Evolutionary conservation across 1,140 invertebrate genomes (phyloP).

Genomic region (Diprion similis): DNA sequence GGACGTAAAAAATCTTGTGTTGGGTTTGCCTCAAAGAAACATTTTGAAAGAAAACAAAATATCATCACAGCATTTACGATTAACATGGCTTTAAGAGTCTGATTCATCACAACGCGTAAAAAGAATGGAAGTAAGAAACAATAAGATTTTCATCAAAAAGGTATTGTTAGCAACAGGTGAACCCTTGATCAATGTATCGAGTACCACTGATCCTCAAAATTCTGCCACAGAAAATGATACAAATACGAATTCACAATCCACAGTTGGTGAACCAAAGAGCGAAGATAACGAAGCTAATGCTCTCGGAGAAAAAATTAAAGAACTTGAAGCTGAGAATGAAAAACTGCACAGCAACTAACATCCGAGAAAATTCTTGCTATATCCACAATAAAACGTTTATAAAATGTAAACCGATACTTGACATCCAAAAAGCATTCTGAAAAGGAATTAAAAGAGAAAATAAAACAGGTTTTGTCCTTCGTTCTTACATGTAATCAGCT

Average conservation of each 20-base stretch:
- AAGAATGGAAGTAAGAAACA: neutral
- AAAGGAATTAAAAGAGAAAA: neutral
- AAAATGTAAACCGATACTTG: neutral
- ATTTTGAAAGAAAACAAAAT: neutral
- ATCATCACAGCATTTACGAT: neutral
- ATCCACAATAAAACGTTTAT: neutral
- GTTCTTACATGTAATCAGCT: neutral
- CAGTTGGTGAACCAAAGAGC: neutral
- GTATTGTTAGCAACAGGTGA: neutral
- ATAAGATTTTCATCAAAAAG: neutral
- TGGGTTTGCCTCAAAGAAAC: conserved; percentile 12
- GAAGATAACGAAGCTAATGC: neutral
- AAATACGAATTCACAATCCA: neutral
- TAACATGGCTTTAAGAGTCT: neutral
- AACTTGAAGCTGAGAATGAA: neutral
- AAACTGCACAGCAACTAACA: neutral
- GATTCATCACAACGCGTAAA: neutral
- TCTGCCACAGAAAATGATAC: conserved; percentile 7
- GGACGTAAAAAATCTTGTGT: conserved; percentile 14
- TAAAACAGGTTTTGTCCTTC: neutral
- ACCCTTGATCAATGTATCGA: neutral
- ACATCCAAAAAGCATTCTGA: neutral
- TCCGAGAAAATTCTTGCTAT: neutral
- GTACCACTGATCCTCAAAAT: neutral
- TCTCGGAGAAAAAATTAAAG: neutral